Percentiles rank a stretch among this genome's conserved stretches.
phyloP scores from a whole-genome alignment of 1,140 invertebrate species.

The Ptiloglossa arizonensis region DNA sequence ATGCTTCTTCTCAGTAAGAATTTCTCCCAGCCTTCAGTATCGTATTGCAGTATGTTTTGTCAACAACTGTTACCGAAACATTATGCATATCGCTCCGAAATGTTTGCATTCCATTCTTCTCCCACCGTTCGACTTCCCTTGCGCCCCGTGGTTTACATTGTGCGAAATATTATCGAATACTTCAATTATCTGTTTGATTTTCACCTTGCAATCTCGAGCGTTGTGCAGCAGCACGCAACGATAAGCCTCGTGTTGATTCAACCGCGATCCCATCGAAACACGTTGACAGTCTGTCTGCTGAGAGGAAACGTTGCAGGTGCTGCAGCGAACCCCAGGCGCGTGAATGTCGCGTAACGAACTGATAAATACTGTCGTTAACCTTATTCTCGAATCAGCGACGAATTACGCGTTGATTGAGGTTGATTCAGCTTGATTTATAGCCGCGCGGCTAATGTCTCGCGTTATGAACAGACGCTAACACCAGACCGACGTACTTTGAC shows the following conservation, averaged over 20 bases:
- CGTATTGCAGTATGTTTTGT: too few species aligned
- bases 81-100: too few species aligned
- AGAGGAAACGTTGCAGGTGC: conserved; percentile 8
- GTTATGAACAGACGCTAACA: neutral
- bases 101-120: too few species aligned
- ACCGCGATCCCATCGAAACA: neutral
- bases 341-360: conserved; percentile 12
- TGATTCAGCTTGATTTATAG: conserved; percentile 18
- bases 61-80: too few species aligned
- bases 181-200: conserved; percentile 19
- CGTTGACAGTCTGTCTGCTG: conserved; percentile 11
- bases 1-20: too few species aligned
- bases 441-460: neutral
- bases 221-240: neutral
- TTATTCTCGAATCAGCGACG: conserved; percentile 1
- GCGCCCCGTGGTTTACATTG: neutral
- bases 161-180: neutral
- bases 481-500: neutral
- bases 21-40: too few species aligned
- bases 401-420: neutral
- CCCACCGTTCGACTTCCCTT: neutral
- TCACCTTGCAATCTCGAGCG: conserved; percentile 5
- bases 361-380: conserved; percentile 28
- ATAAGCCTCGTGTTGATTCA: conserved; percentile 20
- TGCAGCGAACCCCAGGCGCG: too few species aligned